Evolutionary conservation across 2,113 vertebrate species (phyloP).

Genomic region (Centropus unirufus): DNA sequence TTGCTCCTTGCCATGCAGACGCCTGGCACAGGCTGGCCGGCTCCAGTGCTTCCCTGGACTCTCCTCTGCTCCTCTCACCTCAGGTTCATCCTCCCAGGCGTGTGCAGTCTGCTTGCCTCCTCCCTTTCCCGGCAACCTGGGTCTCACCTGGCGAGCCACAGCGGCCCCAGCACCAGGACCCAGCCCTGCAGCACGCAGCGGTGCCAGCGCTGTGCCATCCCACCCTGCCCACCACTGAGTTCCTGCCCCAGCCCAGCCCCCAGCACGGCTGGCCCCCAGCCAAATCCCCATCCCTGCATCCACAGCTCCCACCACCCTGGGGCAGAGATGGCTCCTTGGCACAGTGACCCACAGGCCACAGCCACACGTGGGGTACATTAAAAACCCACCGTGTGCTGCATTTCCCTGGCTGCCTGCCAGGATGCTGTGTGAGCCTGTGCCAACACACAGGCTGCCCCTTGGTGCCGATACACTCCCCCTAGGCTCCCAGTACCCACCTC

Average conservation of each 20-base stretch:
- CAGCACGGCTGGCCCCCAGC: fast-evolving
- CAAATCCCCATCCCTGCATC: neutral
- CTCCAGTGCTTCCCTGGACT: neutral
- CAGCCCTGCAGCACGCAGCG: neutral
- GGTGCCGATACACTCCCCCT: fast-evolving
- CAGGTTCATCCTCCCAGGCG: neutral
- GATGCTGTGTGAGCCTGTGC: neutral
- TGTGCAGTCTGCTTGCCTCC: neutral
- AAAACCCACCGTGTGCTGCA: fast-evolving
- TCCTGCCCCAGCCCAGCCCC: neutral
- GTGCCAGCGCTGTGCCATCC: neutral
- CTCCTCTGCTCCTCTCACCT: fast-evolving
- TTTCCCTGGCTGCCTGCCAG: neutral
- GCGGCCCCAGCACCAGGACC: neutral
- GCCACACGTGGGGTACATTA: fast-evolving
- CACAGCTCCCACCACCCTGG: neutral
- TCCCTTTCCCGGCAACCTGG: neutral
- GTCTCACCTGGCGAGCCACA: neutral
- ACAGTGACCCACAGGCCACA: neutral
- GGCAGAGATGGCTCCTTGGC: neutral
- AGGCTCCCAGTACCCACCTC: neutral
- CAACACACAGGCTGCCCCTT: neutral
- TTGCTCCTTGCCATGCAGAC: fast-evolving
- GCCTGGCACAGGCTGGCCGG: fast-evolving
- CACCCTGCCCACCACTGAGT: neutral